phyloP scores from a whole-genome alignment of 2,113 vertebrate species.

The Onychostoma macrolepis region DNA sequence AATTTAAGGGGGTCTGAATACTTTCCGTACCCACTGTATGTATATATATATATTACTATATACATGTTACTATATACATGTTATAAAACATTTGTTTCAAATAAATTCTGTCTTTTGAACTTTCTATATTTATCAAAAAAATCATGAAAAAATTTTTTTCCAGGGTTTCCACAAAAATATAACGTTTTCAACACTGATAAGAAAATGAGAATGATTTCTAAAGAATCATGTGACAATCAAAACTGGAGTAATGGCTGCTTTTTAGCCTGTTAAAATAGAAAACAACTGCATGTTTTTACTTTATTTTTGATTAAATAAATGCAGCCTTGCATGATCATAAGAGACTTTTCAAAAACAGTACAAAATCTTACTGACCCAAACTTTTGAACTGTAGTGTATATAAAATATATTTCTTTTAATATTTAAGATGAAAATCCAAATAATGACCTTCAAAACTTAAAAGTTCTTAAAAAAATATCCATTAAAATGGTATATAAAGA shows the following conservation, averaged over 20 bases:
- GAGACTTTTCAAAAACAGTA: not conserved
- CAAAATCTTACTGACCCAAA: not conserved
- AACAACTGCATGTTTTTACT: not conserved
- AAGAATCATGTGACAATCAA: not conserved
- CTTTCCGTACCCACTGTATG: too few relatives aligned
- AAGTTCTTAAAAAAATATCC: not conserved
- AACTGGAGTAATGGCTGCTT: not conserved
- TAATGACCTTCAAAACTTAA: not conserved
- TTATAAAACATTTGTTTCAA: too few relatives aligned
- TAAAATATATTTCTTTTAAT: not conserved
- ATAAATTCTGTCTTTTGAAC: too few relatives aligned
- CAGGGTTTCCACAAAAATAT: too few relatives aligned
- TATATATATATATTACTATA: too few relatives aligned
- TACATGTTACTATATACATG: too few relatives aligned
- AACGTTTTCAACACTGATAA: too few relatives aligned
- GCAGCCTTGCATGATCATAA: not conserved
- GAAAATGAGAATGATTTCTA: not conserved
- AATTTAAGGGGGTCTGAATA: too few relatives aligned
- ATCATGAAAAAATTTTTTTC: too few relatives aligned
- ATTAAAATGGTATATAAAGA: not conserved
- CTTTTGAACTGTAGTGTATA: not conserved
- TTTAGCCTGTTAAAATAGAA: too few relatives aligned
- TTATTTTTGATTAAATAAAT: not conserved
- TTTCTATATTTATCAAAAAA: too few relatives aligned
- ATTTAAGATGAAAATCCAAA: not conserved